Evolutionary conservation across 2,888 invertebrate genomes (phyloP).

Genomic region (Lepetodrilus schrolli): DNA sequence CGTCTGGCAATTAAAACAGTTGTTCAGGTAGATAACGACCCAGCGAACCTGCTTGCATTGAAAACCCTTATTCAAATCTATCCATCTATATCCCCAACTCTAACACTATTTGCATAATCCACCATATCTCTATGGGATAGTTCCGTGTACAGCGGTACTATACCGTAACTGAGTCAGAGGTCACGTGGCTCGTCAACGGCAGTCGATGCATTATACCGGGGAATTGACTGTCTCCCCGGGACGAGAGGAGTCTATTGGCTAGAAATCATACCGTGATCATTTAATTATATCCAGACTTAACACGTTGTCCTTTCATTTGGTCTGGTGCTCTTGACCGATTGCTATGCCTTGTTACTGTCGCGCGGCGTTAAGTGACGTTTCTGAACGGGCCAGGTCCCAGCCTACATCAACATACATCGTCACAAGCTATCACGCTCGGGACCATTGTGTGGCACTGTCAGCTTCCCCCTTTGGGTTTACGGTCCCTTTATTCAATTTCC

Average conservation of each 20-base stretch:
- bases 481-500: slow-evolving; percentile 24
- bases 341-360: slow-evolving; percentile 7
- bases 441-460: background rate
- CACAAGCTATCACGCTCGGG: background rate
- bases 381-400: background rate
- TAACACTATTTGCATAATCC: background rate
- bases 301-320: slow-evolving; percentile 13
- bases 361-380: background rate
- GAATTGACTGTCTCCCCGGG: background rate
- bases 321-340: background rate
- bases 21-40: background rate
- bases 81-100: background rate
- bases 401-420: background rate
- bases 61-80: background rate
- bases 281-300: slow-evolving; percentile 15
- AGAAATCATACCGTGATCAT: slow-evolving; percentile 18
- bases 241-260: background rate
- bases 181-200: background rate
- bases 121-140: background rate
- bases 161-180: background rate
- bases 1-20: background rate
- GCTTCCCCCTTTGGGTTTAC: background rate
- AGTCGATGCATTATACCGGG: background rate
- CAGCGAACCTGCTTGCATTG: background rate
- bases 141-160: background rate